A percentile compares a stretch with the other conserved stretches of the same genome.
Conservation (phyloP, 2,113 vertebrate species). For the Scytalopus superciliaris region DNA sequence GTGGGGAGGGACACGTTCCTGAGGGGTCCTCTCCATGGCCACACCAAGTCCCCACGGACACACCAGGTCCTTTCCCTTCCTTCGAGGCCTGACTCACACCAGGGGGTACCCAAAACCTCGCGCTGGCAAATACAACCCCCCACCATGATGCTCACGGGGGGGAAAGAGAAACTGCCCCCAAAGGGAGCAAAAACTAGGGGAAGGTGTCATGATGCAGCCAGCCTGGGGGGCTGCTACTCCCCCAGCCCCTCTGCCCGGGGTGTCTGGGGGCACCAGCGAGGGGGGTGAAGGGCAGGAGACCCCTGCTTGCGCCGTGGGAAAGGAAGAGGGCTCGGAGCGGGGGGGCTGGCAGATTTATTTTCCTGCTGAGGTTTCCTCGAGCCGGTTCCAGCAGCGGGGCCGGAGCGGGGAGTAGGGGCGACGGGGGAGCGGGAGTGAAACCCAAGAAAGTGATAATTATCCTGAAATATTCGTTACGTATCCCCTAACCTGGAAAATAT, state of each 20-base stretch:
- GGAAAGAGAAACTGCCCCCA: not conserved
- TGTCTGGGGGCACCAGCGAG: not conserved
- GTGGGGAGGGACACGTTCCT: not conserved
- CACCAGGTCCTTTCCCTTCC: not conserved
- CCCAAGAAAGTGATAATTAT: slow-evolving; percentile 74
- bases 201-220: rapidly evolving
- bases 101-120: not conserved
- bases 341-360: not conserved
- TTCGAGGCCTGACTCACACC: not conserved
- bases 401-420: not conserved
- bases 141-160: not conserved
- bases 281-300: not conserved
- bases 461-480: slow-evolving; percentile 30
- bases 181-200: not conserved
- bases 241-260: not conserved
- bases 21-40: not conserved
- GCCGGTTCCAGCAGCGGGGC: not conserved
- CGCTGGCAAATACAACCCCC: not conserved
- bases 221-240: not conserved
- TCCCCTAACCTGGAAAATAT: slow-evolving; percentile 59
- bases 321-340: not conserved
- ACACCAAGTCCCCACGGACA: not conserved
- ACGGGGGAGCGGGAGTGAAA: slow-evolving; percentile 34
- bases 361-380: not conserved
- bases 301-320: not conserved